Evolutionary conservation across 2,888 invertebrate genomes (phyloP).

Genomic region (Drosophila ezoana): DNA sequence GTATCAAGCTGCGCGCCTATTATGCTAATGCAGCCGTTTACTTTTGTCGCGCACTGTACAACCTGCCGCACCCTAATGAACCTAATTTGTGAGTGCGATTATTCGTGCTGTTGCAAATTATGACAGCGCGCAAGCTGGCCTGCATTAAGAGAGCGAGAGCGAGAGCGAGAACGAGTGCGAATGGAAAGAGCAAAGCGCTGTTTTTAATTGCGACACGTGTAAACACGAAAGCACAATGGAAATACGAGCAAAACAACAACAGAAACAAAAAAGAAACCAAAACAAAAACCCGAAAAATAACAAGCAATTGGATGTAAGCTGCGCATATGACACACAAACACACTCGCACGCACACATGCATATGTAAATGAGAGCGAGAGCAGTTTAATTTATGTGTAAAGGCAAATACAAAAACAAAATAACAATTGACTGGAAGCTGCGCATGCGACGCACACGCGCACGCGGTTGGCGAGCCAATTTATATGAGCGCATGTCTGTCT

Average conservation of each 20-base stretch:
- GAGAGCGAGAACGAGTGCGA: not conserved
- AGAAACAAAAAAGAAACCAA: constrained; percentile 5
- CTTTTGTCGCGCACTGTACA: constrained; percentile 38
- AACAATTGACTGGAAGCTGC: constrained; percentile 50
- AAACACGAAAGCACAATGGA: constrained; percentile 24
- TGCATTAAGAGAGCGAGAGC: constrained; percentile 20
- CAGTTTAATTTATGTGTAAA: constrained; percentile 16
- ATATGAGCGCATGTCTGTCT: constrained; percentile 63
- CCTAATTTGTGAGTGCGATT: constrained; percentile 63
- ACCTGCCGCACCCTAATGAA: constrained; percentile 56
- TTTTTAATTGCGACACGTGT: constrained; percentile 44
- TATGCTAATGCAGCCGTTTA: constrained; percentile 1
- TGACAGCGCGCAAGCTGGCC: constrained; percentile 38
- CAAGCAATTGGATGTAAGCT: constrained; percentile 36
- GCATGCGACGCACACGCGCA: constrained; percentile 59
- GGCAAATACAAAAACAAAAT: constrained; percentile 3
- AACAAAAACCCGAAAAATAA: constrained; percentile 1
- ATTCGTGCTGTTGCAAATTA: constrained; percentile 69
- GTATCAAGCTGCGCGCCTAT: not conserved
- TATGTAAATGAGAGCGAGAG: constrained; percentile 24
- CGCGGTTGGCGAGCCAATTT: constrained; percentile 28
- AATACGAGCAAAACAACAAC: not conserved
- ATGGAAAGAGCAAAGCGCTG: not conserved
- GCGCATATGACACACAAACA: constrained; percentile 59
- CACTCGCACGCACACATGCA: constrained; percentile 4